phyloP scores from a whole-genome alignment of 2,797 vertebrate genomes.

The Enteromius treurensis region DNA sequence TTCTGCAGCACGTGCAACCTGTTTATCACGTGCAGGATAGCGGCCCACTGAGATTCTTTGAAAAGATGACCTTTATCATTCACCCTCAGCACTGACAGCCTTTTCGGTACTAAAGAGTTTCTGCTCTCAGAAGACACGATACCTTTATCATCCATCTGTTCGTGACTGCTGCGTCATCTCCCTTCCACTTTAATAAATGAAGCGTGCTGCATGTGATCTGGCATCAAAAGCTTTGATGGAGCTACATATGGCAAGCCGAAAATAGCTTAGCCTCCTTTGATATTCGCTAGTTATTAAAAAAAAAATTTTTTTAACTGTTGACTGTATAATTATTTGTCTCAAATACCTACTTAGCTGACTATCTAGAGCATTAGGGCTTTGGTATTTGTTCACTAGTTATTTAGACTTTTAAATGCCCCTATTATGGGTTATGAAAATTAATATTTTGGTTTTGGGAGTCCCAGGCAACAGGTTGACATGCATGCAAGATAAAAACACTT shows the following conservation, averaged over 20 bases:
- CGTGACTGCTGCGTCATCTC: conserved; percentile 6
- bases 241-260: conserved; percentile 6
- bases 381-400: neutral
- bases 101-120: conserved; percentile 23
- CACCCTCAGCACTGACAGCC: neutral
- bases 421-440: no score
- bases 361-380: neutral
- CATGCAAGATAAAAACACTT: no score
- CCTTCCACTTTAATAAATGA: conserved; percentile 34
- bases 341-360: neutral
- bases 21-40: conserved; percentile 25
- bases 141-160: neutral
- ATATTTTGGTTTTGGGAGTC: no score
- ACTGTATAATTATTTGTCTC: neutral
- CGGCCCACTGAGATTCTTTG: conserved; percentile 6
- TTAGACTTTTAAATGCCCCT: no score
- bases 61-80: conserved; percentile 32
- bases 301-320: neutral
- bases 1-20: conserved; percentile 3
- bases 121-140: neutral
- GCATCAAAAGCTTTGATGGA: conserved; percentile 29
- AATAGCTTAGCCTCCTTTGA: conserved; percentile 16
- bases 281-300: conserved; percentile 11
- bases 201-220: conserved; percentile 19
- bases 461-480: no score